phyloP scores from a whole-genome alignment of 2,888 invertebrate species.

The Metalampra italica region DNA sequence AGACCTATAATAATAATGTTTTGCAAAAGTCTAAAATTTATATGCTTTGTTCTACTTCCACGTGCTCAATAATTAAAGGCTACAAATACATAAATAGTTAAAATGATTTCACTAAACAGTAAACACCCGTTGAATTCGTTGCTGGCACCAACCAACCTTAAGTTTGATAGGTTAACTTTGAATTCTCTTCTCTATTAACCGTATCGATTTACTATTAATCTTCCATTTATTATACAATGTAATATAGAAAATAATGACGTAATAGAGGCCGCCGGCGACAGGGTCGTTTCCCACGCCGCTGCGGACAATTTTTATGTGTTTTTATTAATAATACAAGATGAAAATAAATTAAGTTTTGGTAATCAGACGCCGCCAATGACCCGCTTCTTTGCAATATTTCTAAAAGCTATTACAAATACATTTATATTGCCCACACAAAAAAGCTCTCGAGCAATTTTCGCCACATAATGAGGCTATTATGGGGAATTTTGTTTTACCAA shows the following conservation, averaged over 20 bases:
- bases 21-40: too few relatives aligned
- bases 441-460: slow-evolving; percentile 77
- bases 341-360: slow-evolving; percentile 78
- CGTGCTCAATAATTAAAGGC: too few relatives aligned
- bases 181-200: background rate
- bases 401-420: slow-evolving; percentile 79
- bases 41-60: too few relatives aligned
- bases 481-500: slow-evolving; percentile 78
- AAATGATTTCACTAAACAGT: too few relatives aligned
- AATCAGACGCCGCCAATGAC: slow-evolving; percentile 70
- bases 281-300: slow-evolving; percentile 74
- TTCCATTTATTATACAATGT: slow-evolving; percentile 67
- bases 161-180: background rate
- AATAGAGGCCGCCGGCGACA: slow-evolving; percentile 76
- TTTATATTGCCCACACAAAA: slow-evolving; percentile 76
- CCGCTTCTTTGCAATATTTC: slow-evolving; percentile 76
- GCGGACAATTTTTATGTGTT: slow-evolving; percentile 65
- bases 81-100: too few relatives aligned
- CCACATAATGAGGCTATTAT: slow-evolving; percentile 79
- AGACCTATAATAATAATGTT: too few relatives aligned
- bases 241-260: slow-evolving; percentile 78
- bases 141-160: slow-evolving; percentile 5
- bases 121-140: background rate
- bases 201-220: slow-evolving; percentile 76
- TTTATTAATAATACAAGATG: slow-evolving; percentile 41